A percentile compares a stretch with the other conserved stretches of the same genome.
These are phyloP conservation scores for Iguana delicatissima DNA, from an alignment of 2,797 vertebrate species.

Conservation along the genomic window DNA sequence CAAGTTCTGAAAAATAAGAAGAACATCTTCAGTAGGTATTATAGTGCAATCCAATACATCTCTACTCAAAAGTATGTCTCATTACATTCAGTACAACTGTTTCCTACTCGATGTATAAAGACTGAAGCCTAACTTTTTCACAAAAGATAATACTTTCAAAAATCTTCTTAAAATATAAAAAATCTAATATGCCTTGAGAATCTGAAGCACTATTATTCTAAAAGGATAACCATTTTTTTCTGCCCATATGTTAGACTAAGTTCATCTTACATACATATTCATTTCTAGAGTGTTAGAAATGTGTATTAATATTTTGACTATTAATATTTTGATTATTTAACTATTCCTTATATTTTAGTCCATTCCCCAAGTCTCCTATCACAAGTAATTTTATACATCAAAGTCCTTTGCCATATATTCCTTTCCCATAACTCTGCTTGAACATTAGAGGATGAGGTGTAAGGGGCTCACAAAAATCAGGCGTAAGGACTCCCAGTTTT, in stretches of 20 bases:
- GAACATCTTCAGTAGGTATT: background rate
- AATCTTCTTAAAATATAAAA: background rate
- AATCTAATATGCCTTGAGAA: background rate
- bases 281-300: background rate
- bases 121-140: background rate
- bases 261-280: background rate
- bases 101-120: background rate
- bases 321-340: background rate
- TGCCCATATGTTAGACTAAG: background rate
- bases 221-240: background rate
- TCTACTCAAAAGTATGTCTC: background rate
- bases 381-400: background rate
- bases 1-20: background rate
- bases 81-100: background rate
- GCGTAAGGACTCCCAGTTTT: background rate
- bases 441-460: background rate
- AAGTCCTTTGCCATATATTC: background rate
- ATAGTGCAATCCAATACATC: background rate
- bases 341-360: background rate
- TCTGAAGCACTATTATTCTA: background rate
- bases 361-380: background rate
- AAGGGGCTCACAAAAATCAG: no score
- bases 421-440: background rate
- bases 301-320: background rate
- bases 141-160: background rate